Evolutionary conservation across 2,888 invertebrate genomes (phyloP), one percentile per base, ranked within the genome.

Genomic region (Margaritifera margaritifera): DNA sequence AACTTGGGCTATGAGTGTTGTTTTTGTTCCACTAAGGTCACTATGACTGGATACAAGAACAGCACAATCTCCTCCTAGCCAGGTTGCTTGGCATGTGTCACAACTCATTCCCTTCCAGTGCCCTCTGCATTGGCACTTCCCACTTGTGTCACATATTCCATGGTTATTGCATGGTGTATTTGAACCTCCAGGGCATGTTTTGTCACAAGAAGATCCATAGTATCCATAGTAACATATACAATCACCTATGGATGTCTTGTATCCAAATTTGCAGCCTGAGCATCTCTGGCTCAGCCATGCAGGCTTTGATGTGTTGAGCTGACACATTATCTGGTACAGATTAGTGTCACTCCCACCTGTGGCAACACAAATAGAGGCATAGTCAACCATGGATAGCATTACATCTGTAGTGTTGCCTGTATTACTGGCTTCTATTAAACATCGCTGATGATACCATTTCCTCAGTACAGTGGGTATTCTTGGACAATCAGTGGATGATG

Each of bases 211-310:
- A 6, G 65, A 51, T 31, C 84, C 85, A 72, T 79, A 80, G 69
- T 78, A 84, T n/a, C 83, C 83, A 68, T 73, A 74, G 66, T 80
- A 76, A 66, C 83, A 84, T 11, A 68, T 52, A 64, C 83, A 84
- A 15, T 56, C 59, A 52, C 68, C 64, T 31, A 65, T 55, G 2
- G 64, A 19, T 6, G 62, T 63, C 2, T 68, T 27, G 50, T 67
- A 72, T 6, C 83, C 83, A 75, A 80, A 84, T 18, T 60, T 60
- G 59, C 83, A 84, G 52, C 62, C 64, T 8, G 68, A 66, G 62
- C 81, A 82, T 25, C 72, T 73, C 58, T 74, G 72, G 18, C 69
- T 60, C 1, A 84, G 63, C 83, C 83, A 84, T n/a, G 62, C 66
- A 19, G 80, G 82, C 22, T 66, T 56, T 6, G 68, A 66, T 4